Evolutionary conservation across 2,888 invertebrate genomes (phyloP), one percentile per base, ranked within the genome.

Genomic region (Sussaba pulchella): DNA sequence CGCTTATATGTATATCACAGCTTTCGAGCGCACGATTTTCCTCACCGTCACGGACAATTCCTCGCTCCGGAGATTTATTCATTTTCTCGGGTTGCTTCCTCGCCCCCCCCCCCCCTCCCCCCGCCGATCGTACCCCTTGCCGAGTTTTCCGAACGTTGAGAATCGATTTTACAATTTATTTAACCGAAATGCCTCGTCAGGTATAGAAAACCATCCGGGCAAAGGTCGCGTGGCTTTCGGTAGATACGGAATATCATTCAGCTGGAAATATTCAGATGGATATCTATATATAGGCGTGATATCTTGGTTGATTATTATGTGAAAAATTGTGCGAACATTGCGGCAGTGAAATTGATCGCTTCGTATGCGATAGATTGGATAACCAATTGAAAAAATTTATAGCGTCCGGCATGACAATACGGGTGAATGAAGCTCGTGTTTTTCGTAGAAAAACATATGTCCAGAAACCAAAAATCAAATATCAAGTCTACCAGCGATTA

Each of bases 141-240:
- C 43, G 26, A 47, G 50, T 78, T 69, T 39, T 63, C 50, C 50
- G 77, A 77, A 77, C 73, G 64, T 63, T 77, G 50, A 70, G 73
- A 81, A 81, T 81, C 81, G 81, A 77, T 81, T 81, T 77, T 63
- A 77, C 77, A 81, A 81, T 81, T 77, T 81, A 81, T 81, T 81
- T 77, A 69, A 69, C 73, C 67, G 61, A 81, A 77, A 77, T 50
- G 73, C n/a, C 67, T 59, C 64, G 64, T 41, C 41, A 39, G 64
- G 52, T 77, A 73, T 81, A 77, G 77, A 81, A 77, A 81, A 77
- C 73, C 81, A 64, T 67, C 73, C 64, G 72, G 57, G 69, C 73
- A 64, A 64, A 64, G 73, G 69, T 69, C 50, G 21, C 61, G 71
- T 67, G 66, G 69, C 72, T 70, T 81, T 81, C 57, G 72, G 63